Evolutionary conservation across 2,888 invertebrate species (phyloP), one percentile per base, ranked within the genome.

Genomic region (Eucera pruinosa): DNA sequence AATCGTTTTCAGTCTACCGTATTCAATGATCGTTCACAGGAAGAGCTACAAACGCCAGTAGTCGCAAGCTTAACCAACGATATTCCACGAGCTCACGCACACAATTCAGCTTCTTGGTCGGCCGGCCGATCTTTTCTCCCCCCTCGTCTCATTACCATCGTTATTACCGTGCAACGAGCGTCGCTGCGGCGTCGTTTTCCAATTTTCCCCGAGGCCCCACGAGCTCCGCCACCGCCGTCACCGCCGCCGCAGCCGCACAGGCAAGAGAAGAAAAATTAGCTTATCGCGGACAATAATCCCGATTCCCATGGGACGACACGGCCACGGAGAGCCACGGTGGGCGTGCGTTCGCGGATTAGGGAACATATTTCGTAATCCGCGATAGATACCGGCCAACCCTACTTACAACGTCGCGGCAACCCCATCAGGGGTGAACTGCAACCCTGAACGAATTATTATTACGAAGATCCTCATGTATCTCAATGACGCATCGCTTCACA

Each of bases 401-500:
- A 73, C 80, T 79, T 74, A 78, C 68, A 66, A 73, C 58, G 62
- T 66, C 65, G 36, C 78, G 72, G 68, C 74, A 84, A 89, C 88
- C 89, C 89, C 87, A 87, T 88, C 86, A 78, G 50, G 82, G 84
- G 77, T 68, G 74, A 61, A 43, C 57, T 33, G 15, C 60, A 67
- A 83, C 64, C 78, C 11, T 65, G 81, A 58, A 80, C 86, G 89
- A 90, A 90, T 91, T 90, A 90, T 91, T 89, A 89, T 87, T 85
- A 84, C 83, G 81, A 83, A 86, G 82, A 89, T 89, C 86, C 87
- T 85, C 85, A 81, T 88, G 88, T 90, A 92, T 91, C 92, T 89
- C 87, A 85, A 85, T 88, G 89, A 90, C 87, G 85, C 90, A 92
- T 91, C 91, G 89, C 88, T 92, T 92, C 91, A 87, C 92, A 92